A percentile compares a stretch with the other conserved stretches of the same genome.
Evolutionary conservation across 2,113 vertebrate species (phyloP).

Genomic region (Bungarus multicinctus): DNA sequence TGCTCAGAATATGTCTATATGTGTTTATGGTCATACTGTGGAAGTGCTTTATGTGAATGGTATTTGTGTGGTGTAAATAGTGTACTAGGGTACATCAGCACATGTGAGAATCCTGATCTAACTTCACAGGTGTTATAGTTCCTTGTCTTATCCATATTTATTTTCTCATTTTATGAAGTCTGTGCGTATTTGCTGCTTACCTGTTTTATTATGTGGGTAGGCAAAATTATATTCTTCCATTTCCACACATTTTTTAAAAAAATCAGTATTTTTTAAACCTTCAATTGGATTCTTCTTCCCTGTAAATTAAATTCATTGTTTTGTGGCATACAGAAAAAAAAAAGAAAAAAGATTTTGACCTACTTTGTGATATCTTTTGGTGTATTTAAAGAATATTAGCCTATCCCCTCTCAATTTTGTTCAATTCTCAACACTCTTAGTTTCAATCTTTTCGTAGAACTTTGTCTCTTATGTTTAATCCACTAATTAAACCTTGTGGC

Average conservation of each 20-base stretch:
- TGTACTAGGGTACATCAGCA: background rate
- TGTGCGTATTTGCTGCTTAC: background rate
- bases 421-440: background rate
- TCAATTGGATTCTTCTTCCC: background rate
- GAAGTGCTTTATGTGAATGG: background rate
- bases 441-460: background rate
- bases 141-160: background rate
- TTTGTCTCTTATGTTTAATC: background rate
- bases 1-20: background rate
- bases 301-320: background rate
- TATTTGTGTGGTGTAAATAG: background rate
- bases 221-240: background rate
- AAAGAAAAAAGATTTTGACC: background rate
- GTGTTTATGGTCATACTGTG: background rate
- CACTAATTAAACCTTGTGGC: background rate
- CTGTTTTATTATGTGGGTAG: background rate
- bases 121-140: background rate
- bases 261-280: background rate
- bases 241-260: background rate
- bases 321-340: background rate
- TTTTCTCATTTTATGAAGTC: background rate
- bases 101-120: background rate
- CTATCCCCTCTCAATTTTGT: background rate
- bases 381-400: background rate
- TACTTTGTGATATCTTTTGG: background rate